Evolutionary conservation across 2,888 invertebrate species (phyloP), one percentile per base, ranked within the genome.

Genomic region (Schizaphis graminum): DNA sequence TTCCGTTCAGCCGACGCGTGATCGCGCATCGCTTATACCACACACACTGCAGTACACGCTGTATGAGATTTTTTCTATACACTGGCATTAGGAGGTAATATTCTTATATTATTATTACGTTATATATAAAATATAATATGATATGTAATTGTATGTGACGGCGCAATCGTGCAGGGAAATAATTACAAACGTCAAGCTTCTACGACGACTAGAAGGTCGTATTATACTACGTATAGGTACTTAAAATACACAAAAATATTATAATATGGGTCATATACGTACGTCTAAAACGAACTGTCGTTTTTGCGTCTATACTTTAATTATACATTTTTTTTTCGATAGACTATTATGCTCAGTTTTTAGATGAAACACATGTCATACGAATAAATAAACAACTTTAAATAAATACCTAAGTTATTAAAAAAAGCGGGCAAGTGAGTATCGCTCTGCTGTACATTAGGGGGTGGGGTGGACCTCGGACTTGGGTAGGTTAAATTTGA

Each of bases 1-100:
- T n/a, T n/a, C 35, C 8, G 61, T 53, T 53, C 49, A 41, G 56
- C 11, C 21, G 49, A 88, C 88, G 47, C 56, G 85, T 85, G 91
- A 85, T 91, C 84, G 84, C 91, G 84, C 56, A 91, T 91, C 10
- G 56, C 84, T 91, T 53, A 28, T n/a, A 11, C 28, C 41, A 8
- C 8, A 35, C 35, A 26, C 1, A 26, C 44, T 47, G 44, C 35
- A 35, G 8, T 24, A 91, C 90, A 67, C 67, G 67, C 3, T 13
- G 26, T 0, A n/a, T 5, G 5, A 16, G 67, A n/a, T 21, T 89
- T 89, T 89, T 89, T 47, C n/a, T 3, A 44, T 61, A 28, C 44
- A 47, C 44, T 28, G 26, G 0, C 87, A n/a, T n/a, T 49, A 49
- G 28, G 28, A 49, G 47, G 28, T 26, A 85, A 85, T 77, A 35